Base-by-base conservation (phyloP, 2,888 invertebrate species). In the Tiphia femorata region DNA sequence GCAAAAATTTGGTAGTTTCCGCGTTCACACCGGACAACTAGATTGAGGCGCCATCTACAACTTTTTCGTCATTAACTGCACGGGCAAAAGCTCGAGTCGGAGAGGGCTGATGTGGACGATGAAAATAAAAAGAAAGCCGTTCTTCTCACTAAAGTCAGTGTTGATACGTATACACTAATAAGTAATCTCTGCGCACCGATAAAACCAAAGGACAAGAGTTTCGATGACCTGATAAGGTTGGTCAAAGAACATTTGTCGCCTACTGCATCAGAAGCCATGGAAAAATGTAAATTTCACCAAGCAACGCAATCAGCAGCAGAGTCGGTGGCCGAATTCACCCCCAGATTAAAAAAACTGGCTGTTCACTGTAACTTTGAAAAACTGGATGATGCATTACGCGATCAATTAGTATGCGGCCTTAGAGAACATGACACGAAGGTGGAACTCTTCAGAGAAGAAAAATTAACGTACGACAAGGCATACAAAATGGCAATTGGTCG, bases 261-360 rank as follows among this genome's bases (percentile, higher is more conserved):
- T 8, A 51, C 43, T 8, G 44, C 51, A 10, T 51, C 44, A 8
- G 51, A 51, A 43, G 51, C 37, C 1, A 44, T 51, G 44, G 51
- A 51, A 12, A 8, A 44, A 14, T 51, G 44, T 23, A 51, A 20
- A 21, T 51, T 51, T 21, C 20, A 51, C 27, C 6, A 3, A 10
- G 35, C 51, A 3, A 44, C 58, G 68, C 21, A 23, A 46, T 43
- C 62, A 49, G 10, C 73, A 64, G 51, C 79, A 74, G 70, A 76
- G 70, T 60, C 75, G 70, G 14, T 53, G 84, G n/a, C 57, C 55
- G 46, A 62, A 12, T 63, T 78, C 4, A 40, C 20, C 6, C 42
- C 58, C 38, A 84, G 86, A 78, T 57, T 87, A 21, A 82, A 76
- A 68, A 79, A 70, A 70, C 85, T 89, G 62, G 33, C 84, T 0